Evolutionary conservation across 2,113 vertebrate genomes (phyloP).

Genomic region (Thalassoma bifasciatum): DNA sequence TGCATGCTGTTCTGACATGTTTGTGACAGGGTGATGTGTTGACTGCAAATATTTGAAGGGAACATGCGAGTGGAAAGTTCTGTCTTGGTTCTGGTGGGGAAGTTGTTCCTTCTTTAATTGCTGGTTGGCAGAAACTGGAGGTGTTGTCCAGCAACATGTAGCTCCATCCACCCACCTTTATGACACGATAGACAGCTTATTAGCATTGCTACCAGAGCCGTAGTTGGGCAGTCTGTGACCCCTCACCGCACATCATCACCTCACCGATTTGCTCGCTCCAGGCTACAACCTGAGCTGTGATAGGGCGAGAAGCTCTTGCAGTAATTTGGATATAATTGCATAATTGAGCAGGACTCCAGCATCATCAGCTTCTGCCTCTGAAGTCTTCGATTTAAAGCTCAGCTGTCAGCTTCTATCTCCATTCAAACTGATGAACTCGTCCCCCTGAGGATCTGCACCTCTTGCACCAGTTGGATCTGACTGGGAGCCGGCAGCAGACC

Average conservation of each 20-base stretch:
- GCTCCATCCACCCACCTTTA: slow-evolving; percentile 9
- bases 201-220: slow-evolving; percentile 46
- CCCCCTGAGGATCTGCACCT: slow-evolving; percentile 49
- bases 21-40: slow-evolving; percentile 15
- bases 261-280: slow-evolving; percentile 46
- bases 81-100: slow-evolving; percentile 6
- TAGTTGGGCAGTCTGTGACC: slow-evolving; percentile 55
- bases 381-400: slow-evolving; percentile 64
- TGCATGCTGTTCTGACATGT: slow-evolving; percentile 33
- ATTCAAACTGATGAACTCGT: slow-evolving; percentile 41
- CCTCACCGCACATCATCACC: slow-evolving; percentile 62
- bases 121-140: not conserved
- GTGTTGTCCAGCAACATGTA: slow-evolving; percentile 32
- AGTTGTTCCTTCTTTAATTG: not conserved
- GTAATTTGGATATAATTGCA: slow-evolving; percentile 74
- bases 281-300: slow-evolving; percentile 53
- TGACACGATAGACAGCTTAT: slow-evolving; percentile 28
- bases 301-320: slow-evolving; percentile 66
- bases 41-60: slow-evolving; percentile 43
- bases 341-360: slow-evolving; percentile 68
- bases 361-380: slow-evolving; percentile 49
- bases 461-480: slow-evolving; percentile 63
- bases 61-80: not conserved
- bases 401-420: slow-evolving; percentile 69
- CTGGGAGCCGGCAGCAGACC: slow-evolving; percentile 55